A percentile compares a stretch with the other conserved stretches of the same genome.
Evolutionary conservation across 2,113 vertebrate species (phyloP).

Genomic region (Smithornis capensis): DNA sequence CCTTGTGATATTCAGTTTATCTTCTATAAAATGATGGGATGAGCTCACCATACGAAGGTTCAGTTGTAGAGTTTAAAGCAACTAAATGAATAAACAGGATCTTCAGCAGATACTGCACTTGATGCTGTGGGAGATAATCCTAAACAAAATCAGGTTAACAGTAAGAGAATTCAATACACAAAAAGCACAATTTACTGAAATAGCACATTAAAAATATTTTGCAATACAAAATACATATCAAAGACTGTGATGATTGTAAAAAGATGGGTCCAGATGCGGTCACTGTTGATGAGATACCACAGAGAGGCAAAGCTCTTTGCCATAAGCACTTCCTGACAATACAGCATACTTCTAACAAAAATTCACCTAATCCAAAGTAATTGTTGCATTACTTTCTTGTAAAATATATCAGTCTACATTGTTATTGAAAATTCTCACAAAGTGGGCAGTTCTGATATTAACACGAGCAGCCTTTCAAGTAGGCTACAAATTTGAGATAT

Average conservation of each 20-base stretch:
- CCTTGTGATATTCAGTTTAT: not conserved
- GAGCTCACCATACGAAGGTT: not conserved
- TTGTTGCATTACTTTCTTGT: not conserved
- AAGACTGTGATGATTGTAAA: not conserved
- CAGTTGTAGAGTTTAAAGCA: not conserved
- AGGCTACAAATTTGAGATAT: not conserved
- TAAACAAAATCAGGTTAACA: not conserved
- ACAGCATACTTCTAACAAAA: not conserved
- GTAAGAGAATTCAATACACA: not conserved
- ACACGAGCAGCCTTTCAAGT: not conserved
- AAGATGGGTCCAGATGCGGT: not conserved
- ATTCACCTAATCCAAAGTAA: not conserved
- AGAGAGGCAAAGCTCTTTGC: not conserved
- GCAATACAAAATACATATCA: not conserved
- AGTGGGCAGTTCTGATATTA: not conserved
- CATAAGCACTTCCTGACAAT: not conserved
- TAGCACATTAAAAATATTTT: not conserved
- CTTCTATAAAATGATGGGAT: not conserved
- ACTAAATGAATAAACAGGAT: not conserved
- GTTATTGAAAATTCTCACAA: not conserved
- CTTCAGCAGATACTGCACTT: not conserved
- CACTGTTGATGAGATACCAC: not conserved
- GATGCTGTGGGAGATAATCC: not conserved
- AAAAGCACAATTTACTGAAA: not conserved
- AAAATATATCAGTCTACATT: not conserved